Base-by-base conservation (phyloP, 2,888 invertebrate genomes). In the Trichogramma dendrolimi region DNA sequence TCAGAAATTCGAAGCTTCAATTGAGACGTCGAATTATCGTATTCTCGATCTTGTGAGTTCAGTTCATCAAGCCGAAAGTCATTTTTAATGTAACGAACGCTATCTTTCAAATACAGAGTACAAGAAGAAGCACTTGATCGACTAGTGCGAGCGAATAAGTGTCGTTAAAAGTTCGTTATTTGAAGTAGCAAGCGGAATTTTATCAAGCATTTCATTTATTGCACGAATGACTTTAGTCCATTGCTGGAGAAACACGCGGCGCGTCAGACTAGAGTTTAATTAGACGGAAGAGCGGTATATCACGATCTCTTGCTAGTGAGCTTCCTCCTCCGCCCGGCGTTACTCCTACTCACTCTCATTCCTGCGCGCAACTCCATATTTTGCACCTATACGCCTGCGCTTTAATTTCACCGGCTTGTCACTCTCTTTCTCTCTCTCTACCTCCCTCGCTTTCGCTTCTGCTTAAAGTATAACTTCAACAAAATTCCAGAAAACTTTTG, bases 261-360 rank as follows among this genome's bases (percentile, higher is more conserved):
- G 70, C 68, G 67, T 70, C 55, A 41, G 11, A 11, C 68, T 72
- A 61, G 71, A 74, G 71, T 73, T 74, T 74, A 74, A 74, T 74
- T 74, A 74, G 73, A 73, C 73, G 70, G 73, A 74, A 72, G 72
- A 71, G 70, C 62, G 67, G 69, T 72, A 71, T 70, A 72, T 73
- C 72, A 71, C 70, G 70, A 70, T 66, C 67, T 72, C 66, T 70
- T 69, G 52, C 52, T 14, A 58, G 11, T 70, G 67, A 70, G 40
- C n/a, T 7, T 38, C 40, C 40, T 53, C 11, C 41, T 8, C 40
- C 39, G 4, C 38, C 6, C 39, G 27, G 41, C 42, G 27, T 42
- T 66, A 67, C 67, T 69, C 67, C 67, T 55, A 38, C 46, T 42
- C 41, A 39, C 57, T 49, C 43, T 55, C 47, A 47, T 7, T 46